Evolutionary conservation across 2,888 invertebrate species (phyloP).

Genomic region (Sarcophaga caerulescens): DNA sequence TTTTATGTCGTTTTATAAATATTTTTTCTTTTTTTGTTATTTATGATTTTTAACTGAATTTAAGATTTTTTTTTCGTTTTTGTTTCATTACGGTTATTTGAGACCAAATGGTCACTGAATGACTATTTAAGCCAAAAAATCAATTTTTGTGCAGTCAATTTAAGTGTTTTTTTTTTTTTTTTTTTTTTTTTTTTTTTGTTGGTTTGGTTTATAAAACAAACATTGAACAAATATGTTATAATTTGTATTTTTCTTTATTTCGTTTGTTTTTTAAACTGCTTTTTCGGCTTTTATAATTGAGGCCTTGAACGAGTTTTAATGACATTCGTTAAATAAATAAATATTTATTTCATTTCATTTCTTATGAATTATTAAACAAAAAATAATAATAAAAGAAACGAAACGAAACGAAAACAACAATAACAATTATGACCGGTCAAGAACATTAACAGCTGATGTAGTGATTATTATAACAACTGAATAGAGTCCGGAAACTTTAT

Average conservation of each 20-base stretch:
- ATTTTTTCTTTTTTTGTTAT: constrained; percentile 6
- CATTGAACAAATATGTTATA: not conserved
- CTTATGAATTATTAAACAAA: not conserved
- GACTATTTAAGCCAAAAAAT: not conserved
- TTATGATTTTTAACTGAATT: constrained; percentile 25
- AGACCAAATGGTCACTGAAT: constrained; percentile 19
- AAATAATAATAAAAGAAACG: too few species aligned
- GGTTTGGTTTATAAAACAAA: not conserved
- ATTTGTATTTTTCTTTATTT: not conserved
- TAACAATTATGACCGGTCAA: not conserved
- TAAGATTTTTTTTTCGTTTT: too few species aligned
- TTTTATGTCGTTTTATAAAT: not conserved
- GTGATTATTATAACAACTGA: not conserved
- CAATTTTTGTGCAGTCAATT: constrained; percentile 34
- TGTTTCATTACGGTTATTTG: constrained; percentile 34
- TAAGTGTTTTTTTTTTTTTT: constrained; percentile 14
- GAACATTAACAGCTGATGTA: not conserved
- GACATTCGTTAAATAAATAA: constrained; percentile 19
- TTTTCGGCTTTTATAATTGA: not conserved
- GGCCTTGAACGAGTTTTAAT: constrained; percentile 57
- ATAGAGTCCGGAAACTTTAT: too few species aligned
- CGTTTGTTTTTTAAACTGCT: not conserved
- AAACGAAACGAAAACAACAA: not conserved
- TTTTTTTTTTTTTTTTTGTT: not conserved
- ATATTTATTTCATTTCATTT: not conserved